Percentiles rank a stretch among this genome's conserved stretches.
phyloP scores from a whole-genome alignment of 92 coral and sea anemone species.

The Palythoa grandiflora region DNA sequence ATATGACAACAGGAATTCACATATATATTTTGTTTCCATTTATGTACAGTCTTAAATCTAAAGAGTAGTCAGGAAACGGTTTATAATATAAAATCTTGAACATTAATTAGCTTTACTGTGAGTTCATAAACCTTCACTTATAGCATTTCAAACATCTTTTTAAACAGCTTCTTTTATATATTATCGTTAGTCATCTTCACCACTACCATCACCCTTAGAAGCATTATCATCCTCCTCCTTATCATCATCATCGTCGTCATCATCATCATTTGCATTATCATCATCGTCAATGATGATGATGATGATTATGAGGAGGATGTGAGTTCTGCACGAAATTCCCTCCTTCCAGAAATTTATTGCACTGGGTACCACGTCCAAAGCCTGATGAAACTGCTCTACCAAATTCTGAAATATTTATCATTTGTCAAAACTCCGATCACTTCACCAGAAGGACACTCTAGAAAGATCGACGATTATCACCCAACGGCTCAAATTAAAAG shows the following conservation, averaged over 20 bases:
- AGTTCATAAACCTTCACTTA: conserved; percentile 36
- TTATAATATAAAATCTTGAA: conserved; percentile 33
- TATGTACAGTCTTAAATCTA: conserved; percentile 33
- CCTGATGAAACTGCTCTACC: conserved; percentile 58
- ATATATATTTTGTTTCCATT: background rate
- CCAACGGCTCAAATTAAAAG: conserved; percentile 55
- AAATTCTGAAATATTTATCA: conserved; percentile 53
- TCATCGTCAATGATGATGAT: too few species aligned
- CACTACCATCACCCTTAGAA: background rate
- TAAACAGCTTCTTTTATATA: conserved; percentile 2
- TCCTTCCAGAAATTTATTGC: conserved; percentile 44
- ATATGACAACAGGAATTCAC: background rate
- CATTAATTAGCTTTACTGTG: conserved; percentile 29
- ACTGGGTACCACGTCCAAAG: conserved; percentile 59
- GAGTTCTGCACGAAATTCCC: conserved; percentile 55
- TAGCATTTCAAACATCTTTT: background rate
- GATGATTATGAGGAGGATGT: background rate
- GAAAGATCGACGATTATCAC: conserved; percentile 52
- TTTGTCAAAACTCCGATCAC: conserved; percentile 50
- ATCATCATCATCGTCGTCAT: background rate
- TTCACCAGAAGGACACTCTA: conserved; percentile 44
- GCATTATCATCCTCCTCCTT: background rate
- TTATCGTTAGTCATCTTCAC: conserved; percentile 3
- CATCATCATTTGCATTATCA: too few species aligned
- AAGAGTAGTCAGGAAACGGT: conserved; percentile 37